Base-by-base conservation (phyloP, 30 jellyfish, hydroid and myxozoan species). In the Aurelia aurita region DNA sequence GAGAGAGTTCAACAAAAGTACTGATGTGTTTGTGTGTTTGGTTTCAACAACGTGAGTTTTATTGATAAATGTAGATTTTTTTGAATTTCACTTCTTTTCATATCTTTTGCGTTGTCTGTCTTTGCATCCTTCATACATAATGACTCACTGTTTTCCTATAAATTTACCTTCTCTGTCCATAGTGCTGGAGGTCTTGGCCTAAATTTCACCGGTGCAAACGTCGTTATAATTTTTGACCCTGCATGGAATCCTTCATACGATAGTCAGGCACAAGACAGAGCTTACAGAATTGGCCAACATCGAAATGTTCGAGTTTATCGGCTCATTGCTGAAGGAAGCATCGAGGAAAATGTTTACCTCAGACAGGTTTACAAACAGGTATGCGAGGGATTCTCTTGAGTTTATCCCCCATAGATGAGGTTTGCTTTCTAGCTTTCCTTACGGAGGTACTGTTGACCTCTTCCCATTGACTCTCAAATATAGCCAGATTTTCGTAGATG, bases 141-240 rank as follows among this genome's bases (percentile, higher is more conserved):
- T n/a, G n/a, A n/a, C n/a, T n/a, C n/a, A n/a, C n/a, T n/a, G n/a
- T n/a, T n/a, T n/a, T n/a, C n/a, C n/a, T n/a, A 39, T 7, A 6
- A 39, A 39, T 4, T 39, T 39, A 39, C 51, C 16, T 39, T 39
- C 51, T 39, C 51, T 39, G 51, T 39, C 51, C 27, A 6, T 86
- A 91, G 98, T 3, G 96, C 98, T 62, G 98, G 98, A 7, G 87
- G 96, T 14, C 66, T 84, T 22, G 98, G 98, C 12, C 57, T 91
- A 84, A 91, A 91, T 69, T 84, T 91, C 70, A 91, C 96, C 1
- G 96, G 96, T n/a, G 98, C 98, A 14, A 91, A 83, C 43, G 89
- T 85, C 0, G 98, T 91, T 14, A 61, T 91, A 16, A 77, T 91
- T 19, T 91, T 91, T 49, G 98, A 91, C 62, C 98, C 98, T 5